These are phyloP conservation scores for Myotis davidii DNA, from an alignment of 2,113 vertebrate genomes.

Conservation along the genomic window DNA sequence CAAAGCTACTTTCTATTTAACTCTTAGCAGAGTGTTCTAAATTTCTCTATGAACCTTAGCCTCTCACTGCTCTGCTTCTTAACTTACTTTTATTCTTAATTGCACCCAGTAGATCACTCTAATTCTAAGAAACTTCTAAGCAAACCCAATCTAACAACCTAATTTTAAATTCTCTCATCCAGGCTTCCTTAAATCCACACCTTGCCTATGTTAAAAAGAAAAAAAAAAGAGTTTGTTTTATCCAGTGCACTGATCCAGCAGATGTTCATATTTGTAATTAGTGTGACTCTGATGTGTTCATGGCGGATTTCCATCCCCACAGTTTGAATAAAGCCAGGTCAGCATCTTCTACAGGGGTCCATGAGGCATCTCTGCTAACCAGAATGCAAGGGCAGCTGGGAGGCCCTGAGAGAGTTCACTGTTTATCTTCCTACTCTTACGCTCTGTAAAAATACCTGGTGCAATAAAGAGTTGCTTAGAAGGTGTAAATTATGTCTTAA, in stretches of 20 bases:
- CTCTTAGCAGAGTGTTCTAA: not conserved
- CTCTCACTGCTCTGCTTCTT: not conserved
- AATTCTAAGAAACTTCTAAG: not conserved
- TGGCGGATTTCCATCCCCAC: not conserved
- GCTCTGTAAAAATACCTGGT: not conserved
- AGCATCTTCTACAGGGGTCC: not conserved
- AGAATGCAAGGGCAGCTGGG: not conserved
- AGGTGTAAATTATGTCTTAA: not conserved
- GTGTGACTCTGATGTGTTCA: not conserved
- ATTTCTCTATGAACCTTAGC: not conserved
- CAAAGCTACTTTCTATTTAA: not conserved
- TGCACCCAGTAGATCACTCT: not conserved
- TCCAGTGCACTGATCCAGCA: not conserved
- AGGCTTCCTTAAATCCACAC: not conserved
- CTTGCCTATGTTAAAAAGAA: not conserved
- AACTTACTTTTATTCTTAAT: slow-evolving; percentile 15
- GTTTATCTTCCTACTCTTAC: not conserved
- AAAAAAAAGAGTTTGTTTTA: not conserved
- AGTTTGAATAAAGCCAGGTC: not conserved
- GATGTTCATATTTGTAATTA: not conserved
- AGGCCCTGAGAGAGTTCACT: not conserved
- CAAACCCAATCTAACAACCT: not conserved
- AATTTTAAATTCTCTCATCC: not conserved
- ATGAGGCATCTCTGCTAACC: not conserved
- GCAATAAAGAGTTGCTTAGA: not conserved